phyloP scores from a whole-genome alignment of 2,888 invertebrate species.

The Germaria angustata region DNA sequence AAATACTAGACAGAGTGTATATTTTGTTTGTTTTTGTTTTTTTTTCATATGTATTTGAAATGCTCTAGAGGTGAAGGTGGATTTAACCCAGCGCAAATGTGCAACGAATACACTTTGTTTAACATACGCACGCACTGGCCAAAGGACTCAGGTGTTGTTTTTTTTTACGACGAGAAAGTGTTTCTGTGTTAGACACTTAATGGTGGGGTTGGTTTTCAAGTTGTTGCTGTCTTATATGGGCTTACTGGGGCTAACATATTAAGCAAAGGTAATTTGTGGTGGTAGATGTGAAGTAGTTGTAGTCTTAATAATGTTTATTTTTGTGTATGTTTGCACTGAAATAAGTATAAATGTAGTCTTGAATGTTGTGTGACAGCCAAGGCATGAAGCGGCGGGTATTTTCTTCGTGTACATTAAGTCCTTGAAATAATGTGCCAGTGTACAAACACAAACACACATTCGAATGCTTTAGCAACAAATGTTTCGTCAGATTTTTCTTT shows the following conservation, averaged over 20 bases:
- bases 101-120: conserved; percentile 3
- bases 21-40: not conserved
- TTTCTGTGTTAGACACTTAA: not conserved
- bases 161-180: not conserved
- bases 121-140: conserved; percentile 31
- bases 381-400: conserved; percentile 55
- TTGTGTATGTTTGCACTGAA: conserved; percentile 20
- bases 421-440: conserved; percentile 62
- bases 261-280: conserved; percentile 38
- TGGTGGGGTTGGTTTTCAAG: conserved; percentile 32
- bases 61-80: conserved; percentile 54
- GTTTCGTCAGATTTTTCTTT: not conserved
- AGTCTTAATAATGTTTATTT: not conserved
- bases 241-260: conserved; percentile 16
- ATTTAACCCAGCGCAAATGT: conserved; percentile 42
- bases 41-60: not conserved
- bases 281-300: conserved; percentile 9
- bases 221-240: conserved; percentile 3
- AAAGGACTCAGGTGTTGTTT: conserved; percentile 49
- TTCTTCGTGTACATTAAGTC: conserved; percentile 41
- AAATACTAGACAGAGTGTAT: not conserved
- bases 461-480: not conserved
- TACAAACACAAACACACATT: conserved; percentile 5
- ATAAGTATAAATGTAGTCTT: conserved; percentile 55
- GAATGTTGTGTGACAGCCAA: conserved; percentile 31